phyloP scores from a whole-genome alignment of 2,888 invertebrate genomes.

The Vannuccia rotundouncinata region DNA sequence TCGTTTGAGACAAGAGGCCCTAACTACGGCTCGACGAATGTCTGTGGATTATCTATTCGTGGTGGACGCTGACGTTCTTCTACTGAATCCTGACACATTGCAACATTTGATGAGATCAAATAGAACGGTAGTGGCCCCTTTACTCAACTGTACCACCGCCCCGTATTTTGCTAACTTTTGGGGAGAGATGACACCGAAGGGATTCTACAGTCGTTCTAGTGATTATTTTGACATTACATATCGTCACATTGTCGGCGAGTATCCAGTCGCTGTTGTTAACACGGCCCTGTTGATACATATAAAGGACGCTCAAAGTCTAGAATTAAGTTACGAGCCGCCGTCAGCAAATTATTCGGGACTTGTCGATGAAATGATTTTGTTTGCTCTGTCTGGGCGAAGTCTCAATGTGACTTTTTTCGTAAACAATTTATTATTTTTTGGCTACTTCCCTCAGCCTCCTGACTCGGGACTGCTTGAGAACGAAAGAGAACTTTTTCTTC shows the following conservation, averaged over 20 bases:
- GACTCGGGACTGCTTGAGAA: conserved; percentile 65
- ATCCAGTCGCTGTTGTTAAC: conserved; percentile 81
- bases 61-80: conserved; percentile 35
- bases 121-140: conserved; percentile 64
- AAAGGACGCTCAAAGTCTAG: conserved; percentile 61
- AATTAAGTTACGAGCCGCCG: conserved; percentile 70
- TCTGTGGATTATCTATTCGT: conserved; percentile 22
- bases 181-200: conserved; percentile 67
- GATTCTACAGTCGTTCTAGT: conserved; percentile 72
- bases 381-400: conserved; percentile 73
- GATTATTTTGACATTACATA: conserved; percentile 74
- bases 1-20: conserved; percentile 11
- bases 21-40: background rate
- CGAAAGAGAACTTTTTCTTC: conserved; percentile 68
- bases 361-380: conserved; percentile 81
- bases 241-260: conserved; percentile 64
- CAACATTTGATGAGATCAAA: background rate
- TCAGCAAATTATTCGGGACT: conserved; percentile 65
- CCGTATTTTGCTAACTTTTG: conserved; percentile 89
- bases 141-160: conserved; percentile 68
- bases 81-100: conserved; percentile 30
- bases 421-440: conserved; percentile 62
- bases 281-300: conserved; percentile 69
- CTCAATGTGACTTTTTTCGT: conserved; percentile 58
- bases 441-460: conserved; percentile 73